Base-by-base conservation (phyloP, 2,888 invertebrate species). In the Autographa gamma region DNA sequence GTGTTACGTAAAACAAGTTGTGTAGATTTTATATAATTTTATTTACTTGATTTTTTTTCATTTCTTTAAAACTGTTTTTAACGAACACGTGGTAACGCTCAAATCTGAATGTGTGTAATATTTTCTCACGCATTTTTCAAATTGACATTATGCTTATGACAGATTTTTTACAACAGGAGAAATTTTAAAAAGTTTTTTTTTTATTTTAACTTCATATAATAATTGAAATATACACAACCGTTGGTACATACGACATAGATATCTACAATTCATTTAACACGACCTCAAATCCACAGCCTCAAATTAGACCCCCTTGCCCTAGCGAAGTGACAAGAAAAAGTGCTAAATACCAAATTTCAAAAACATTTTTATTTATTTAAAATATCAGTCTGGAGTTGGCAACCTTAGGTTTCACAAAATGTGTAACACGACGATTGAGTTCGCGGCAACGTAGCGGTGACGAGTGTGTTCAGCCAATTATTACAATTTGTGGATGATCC, bases 401-500 rank as follows among this genome's bases (percentile, higher is more conserved):
- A 59, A 66, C 52, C 62, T 25, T 67, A 60, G 67, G 76, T 67
- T 60, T 71, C 65, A 60, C 63, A 63, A 72, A 77, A 76, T 67
- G 58, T 63, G 32, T 69, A 74, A 52, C 66, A 60, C 64, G 60
- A 66, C 64, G 71, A 72, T 82, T 73, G 67, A 66, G 77, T 74
- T 61, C 64, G 61, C 69, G 31, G 65, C 69, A 74, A 72, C 58
- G 34, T 73, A 77, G 66, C 75, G 79, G 76, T 70, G 73, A 66
- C n/a, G 66, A 64, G 77, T 76, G 67, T 76, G 60, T 69, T 54
- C 66, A 73, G 69, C 66, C 79, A 85, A 85, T 85, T 79, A 82
- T 71, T 74, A 77, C 74, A 75, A 81, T 75, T 76, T 72, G 67
- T 73, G 73, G 75, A 79, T 71, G 71, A 65, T 77, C 63, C 70